Evolutionary conservation across 2,113 vertebrate species (phyloP).

Genomic region (Brachirus orientalis): DNA sequence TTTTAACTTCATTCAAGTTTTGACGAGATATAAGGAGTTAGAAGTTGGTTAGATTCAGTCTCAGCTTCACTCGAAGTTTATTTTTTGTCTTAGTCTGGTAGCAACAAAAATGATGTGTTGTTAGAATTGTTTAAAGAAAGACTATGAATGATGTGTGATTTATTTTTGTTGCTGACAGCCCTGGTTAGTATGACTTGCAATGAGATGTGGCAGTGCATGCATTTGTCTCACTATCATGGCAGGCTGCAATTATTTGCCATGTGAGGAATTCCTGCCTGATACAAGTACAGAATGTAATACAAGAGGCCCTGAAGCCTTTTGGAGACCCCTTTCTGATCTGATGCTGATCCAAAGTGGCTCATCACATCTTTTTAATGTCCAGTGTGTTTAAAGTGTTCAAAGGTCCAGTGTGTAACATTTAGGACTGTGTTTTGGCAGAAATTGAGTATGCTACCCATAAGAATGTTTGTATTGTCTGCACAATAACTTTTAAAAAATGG

Average conservation of each 20-base stretch:
- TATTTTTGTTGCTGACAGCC: not conserved
- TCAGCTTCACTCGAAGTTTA: not conserved
- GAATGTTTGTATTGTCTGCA: no score
- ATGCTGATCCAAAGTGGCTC: no score
- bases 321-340: no score
- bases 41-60: conserved; percentile 69
- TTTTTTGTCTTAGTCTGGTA: no score
- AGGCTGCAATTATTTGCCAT: conserved; percentile 9
- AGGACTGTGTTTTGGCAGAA: no score
- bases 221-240: conserved; percentile 14
- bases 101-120: no score
- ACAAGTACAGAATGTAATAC: conserved; percentile 15
- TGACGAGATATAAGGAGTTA: conserved; percentile 89
- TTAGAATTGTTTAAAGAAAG: not conserved
- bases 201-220: not conserved
- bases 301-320: conserved; percentile 17
- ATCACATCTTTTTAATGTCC: no score
- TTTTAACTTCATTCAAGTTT: conserved; percentile 96
- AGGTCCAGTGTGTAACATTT: no score
- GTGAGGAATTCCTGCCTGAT: no score
- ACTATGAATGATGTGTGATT: not conserved
- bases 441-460: no score
- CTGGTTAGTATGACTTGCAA: not conserved
- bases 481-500: no score
- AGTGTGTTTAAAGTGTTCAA: no score